phyloP scores from a whole-genome alignment of 2,113 vertebrate species.

The Sphaerodactylus townsendi region DNA sequence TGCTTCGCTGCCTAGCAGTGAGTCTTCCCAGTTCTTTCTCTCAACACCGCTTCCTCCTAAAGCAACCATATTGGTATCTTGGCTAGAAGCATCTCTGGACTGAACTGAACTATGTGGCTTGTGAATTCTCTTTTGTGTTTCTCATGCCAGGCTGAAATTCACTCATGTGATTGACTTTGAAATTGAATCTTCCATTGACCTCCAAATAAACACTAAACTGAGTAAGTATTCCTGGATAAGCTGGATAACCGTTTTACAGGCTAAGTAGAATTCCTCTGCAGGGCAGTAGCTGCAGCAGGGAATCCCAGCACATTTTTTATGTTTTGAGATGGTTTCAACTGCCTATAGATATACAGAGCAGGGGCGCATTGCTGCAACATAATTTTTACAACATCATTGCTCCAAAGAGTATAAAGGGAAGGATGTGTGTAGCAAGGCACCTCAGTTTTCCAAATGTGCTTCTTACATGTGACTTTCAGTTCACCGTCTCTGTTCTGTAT shows the following conservation, averaged over 20 bases:
- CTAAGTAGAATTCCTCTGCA: too few species aligned
- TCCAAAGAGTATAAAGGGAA: neutral
- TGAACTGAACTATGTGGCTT: neutral
- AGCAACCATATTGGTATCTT: neutral
- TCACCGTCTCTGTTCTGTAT: neutral
- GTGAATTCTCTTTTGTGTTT: neutral
- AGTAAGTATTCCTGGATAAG: conserved; percentile 71
- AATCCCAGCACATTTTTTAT: too few species aligned
- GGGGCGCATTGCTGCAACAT: too few species aligned
- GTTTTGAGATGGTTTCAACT: too few species aligned
- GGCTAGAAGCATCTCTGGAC: neutral
- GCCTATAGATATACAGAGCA: too few species aligned
- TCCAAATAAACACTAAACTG: conserved; percentile 79
- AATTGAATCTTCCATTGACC: conserved; percentile 82
- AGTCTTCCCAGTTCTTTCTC: neutral
- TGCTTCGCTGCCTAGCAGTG: neutral
- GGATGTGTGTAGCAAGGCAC: neutral
- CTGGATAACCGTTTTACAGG: neutral
- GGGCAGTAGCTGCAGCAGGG: too few species aligned
- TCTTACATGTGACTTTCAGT: neutral
- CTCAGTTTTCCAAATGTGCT: neutral
- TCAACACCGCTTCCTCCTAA: neutral
- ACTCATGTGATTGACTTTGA: conserved; percentile 82
- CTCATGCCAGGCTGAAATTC: conserved; percentile 67
- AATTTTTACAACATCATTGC: too few species aligned